Evolutionary conservation across 2,797 vertebrate genomes (phyloP), one percentile per base, ranked within the genome.

Genomic region (Acestrorhynchus altus): DNA sequence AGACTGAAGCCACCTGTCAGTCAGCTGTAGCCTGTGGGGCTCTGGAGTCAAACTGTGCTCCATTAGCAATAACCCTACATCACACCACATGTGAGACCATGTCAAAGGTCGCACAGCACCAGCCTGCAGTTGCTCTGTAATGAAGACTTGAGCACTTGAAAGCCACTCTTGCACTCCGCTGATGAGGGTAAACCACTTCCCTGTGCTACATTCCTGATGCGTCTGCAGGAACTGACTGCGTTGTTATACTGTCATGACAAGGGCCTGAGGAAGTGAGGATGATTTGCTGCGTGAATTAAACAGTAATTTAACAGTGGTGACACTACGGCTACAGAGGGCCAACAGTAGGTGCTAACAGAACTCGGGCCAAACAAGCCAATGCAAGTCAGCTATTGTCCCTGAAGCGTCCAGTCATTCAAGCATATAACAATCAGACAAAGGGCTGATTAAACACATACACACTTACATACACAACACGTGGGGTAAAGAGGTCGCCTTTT

Each of bases 371-470:
- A 10, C 28, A 13, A 61, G 26, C 22, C 20, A 18, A 31, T 8
- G 40, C 42, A n/a, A n/a, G n/a, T 54, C 22, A 2, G 39, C 42
- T 61, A 66, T 74, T 75, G 66, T 76, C 65, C 15, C 35, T 52
- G 11, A 67, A 31, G 35, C 56, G 52, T 65, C 60, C 60, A 35
- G 13, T 47, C 73, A 70, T 52, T 76, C 42, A n/a, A 54, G 51
- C 49, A 65, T 35, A 67, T 72, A 73, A 76, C 60, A 24, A 47
- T 40, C 31, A 72, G 12, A 81, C 63, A 77, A 84, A 70, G 51
- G 72, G 16, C 31, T 74, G 61, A 72, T 76, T 74, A 81, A 78
- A 78, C 67, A 61, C 20, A 49, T 64, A 72, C 73, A 54, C 28
- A 72, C 56, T 40, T 2, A 28, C 26, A 66, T 49, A 75, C 51